Base-by-base conservation (phyloP, 2,888 invertebrate genomes). In the Agrochola lota region DNA sequence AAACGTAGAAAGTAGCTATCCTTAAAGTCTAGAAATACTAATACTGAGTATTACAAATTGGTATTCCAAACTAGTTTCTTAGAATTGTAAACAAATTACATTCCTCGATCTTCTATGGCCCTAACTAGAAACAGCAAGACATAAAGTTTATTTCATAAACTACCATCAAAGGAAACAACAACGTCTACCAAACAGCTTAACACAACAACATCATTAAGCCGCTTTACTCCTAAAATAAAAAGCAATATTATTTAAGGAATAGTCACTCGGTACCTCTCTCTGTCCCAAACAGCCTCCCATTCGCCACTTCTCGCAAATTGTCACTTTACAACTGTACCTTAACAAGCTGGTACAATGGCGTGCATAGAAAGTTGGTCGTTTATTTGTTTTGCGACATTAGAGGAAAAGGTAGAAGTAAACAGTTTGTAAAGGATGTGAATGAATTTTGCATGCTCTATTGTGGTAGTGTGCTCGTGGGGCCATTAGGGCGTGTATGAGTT, bases 311-410 rank as follows among this genome's bases (percentile, higher is more conserved):
- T 79, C 74, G 62, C 81, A 88, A 88, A 88, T 89, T 89, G 89
- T 85, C 88, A 86, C 86, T 89, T 81, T 81, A 80, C 81, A 66
- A 78, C 84, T 70, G 74, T 80, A 80, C 83, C 81, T 81, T 86
- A 88, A 88, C 88, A 88, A 86, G 83, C 74, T 23, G 7, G 52
- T 89, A 88, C 89, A 89, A 73, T 88, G 81, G 63, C 73, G 78
- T 73, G 72, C 85, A 88, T 71, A 80, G 74, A 80, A 80, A 83
- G 40, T n/a, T 68, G 74, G 49, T 71, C 71, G 52, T 55, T 74
- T 84, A 84, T 86, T 84, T 86, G 74, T 84, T 84, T 79, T 75
- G 55, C n/a, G 23, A 83, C 69, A 57, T 70, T 73, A 70, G 52
- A 57, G 35, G 70, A 55, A 64, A 69, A 35, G 55, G 46, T 40